These are phyloP conservation scores for Eulimnadia texana DNA, from an alignment of 1,140 invertebrate species.

Conservation along the genomic window DNA sequence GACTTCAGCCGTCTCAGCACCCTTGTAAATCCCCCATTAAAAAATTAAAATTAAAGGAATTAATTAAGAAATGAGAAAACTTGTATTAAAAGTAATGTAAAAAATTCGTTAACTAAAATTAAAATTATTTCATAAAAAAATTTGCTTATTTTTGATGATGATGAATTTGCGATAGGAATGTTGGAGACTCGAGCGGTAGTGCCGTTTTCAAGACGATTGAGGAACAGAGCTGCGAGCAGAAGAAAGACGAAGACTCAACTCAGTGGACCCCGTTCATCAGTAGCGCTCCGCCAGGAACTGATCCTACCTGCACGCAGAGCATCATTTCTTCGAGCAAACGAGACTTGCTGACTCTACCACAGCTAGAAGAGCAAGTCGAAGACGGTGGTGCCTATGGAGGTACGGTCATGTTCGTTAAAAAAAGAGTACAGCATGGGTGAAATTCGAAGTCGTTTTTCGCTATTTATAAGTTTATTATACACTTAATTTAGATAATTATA, in stretches of 20 bases:
- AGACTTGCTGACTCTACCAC: not conserved
- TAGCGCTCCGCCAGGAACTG: no score
- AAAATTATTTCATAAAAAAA: not conserved
- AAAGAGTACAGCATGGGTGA: no score
- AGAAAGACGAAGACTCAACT: conserved; percentile 24
- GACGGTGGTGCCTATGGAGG: not conserved
- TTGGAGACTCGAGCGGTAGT: conserved; percentile 41
- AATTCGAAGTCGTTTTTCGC: no score
- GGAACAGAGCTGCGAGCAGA: conserved; percentile 64
- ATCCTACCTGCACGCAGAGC: no score
- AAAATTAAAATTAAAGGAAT: not conserved
- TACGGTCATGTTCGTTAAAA: no score
- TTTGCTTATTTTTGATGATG: not conserved
- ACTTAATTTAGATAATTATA: no score
- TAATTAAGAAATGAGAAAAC: not conserved
- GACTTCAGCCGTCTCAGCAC: conserved; percentile 13
- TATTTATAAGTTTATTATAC: no score
- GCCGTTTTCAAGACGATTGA: conserved; percentile 70
- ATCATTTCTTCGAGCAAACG: no score
- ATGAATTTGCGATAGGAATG: not conserved
- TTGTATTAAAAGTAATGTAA: not conserved
- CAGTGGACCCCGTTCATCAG: not conserved
- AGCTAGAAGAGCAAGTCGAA: not conserved
- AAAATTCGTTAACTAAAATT: not conserved
- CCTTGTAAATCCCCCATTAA: conserved; percentile 1